A percentile compares a stretch with the other conserved stretches of the same genome.
phyloP scores from a whole-genome alignment of 2,888 invertebrate species.

The Hypolimnas misippus region DNA sequence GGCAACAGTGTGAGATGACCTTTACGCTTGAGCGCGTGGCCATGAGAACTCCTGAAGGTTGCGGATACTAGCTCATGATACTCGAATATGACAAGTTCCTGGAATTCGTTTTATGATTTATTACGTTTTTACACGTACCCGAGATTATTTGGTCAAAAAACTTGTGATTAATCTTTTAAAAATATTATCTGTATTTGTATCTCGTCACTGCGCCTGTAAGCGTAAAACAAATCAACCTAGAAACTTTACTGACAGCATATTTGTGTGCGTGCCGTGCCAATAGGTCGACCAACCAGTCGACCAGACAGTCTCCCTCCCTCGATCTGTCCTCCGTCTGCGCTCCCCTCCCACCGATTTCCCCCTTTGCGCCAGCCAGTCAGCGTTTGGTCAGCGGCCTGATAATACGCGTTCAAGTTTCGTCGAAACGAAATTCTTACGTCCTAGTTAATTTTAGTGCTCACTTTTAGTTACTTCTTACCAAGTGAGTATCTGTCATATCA shows the following conservation, averaged over 20 bases:
- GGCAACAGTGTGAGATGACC: slow-evolving; percentile 64
- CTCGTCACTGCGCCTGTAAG: slow-evolving; percentile 51
- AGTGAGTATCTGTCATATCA: slow-evolving; percentile 58
- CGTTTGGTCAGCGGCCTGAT: slow-evolving; percentile 58
- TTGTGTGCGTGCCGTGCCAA: slow-evolving; percentile 74
- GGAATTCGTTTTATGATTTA: slow-evolving; percentile 14
- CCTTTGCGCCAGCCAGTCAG: slow-evolving; percentile 72
- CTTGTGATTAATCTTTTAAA: slow-evolving; percentile 3
- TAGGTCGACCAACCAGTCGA: slow-evolving; percentile 82
- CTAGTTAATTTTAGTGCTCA: slow-evolving; percentile 71
- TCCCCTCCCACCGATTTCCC: slow-evolving; percentile 55
- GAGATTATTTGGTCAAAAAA: neutral
- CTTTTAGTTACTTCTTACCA: slow-evolving; percentile 60
- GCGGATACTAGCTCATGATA: slow-evolving; percentile 51
- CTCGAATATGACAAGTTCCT: slow-evolving; percentile 21
- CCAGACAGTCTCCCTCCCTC: slow-evolving; percentile 80
- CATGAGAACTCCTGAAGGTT: slow-evolving; percentile 78
- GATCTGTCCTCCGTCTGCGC: slow-evolving; percentile 72
- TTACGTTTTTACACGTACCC: neutral
- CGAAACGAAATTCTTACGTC: slow-evolving; percentile 68
- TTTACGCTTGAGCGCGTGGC: slow-evolving; percentile 73
- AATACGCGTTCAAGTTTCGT: slow-evolving; percentile 51
- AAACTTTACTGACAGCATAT: slow-evolving; percentile 61
- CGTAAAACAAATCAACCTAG: slow-evolving; percentile 67
- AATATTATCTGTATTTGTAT: slow-evolving; percentile 27